Evolutionary conservation across 2,797 vertebrate species (phyloP), one percentile per base, ranked within the genome.

Genomic region (Acrocephalus scirpaceus): DNA sequence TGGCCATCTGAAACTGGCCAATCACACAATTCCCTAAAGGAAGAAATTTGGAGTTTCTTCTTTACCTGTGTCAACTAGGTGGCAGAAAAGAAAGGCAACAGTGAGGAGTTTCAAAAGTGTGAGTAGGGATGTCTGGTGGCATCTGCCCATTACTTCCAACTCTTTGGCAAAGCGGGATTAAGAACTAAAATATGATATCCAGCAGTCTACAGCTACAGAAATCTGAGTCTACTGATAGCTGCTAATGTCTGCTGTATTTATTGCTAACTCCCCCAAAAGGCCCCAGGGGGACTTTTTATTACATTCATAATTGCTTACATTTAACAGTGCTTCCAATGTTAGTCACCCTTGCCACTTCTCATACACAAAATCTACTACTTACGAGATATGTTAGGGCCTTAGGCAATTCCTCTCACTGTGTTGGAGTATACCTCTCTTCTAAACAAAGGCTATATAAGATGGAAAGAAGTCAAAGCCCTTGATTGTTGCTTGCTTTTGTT

Each of bases 291-390:
- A 86, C 64, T 83, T 92, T 91, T 94, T 96, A 89, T 95, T 90
- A 45, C 48, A 34, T 72, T 96, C 57, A 32, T 61, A 79, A 96
- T 94, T 64, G 60, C 38, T 64, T 84, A 78, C 83, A 79, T 95
- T 85, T 87, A 87, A 58, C 47, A 36, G 48, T 76, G 51, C 19
- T 82, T 87, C 60, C 16, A 32, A 22, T 56, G 11, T 82, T 87
- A 82, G 42, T 91, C 69, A 90, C 83, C 83, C 92, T 97, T 96
- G 85, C 66, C 64, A 82, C 86, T 94, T 95, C 88, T 94, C 65
- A 82, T 72, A 90, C 79, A 90, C 58, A 82, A 90, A 96, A 78
- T 64, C 83, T 95, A 64, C 15, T 58, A 20, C 78, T 86, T 86
- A 60, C 2, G 2, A 38, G 16, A 42, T 60, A 27, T 27, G 19